These are phyloP conservation scores for Xanthia togata DNA, from an alignment of 2,888 invertebrate species.

Conservation along the genomic window DNA sequence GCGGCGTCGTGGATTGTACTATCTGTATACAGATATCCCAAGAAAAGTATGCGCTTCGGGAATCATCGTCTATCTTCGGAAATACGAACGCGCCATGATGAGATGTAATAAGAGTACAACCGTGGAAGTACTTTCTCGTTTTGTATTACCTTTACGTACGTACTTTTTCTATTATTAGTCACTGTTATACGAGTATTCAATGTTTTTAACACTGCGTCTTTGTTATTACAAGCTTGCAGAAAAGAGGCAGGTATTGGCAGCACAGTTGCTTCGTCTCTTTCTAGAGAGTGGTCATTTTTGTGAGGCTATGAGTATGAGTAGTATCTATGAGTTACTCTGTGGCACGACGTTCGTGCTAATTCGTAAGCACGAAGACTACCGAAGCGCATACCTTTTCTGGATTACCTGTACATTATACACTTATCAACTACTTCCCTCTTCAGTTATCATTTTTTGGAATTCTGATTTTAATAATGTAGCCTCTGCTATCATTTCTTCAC, in stretches of 20 bases:
- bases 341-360: background rate
- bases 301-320: no score
- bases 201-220: no score
- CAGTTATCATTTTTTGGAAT: conserved; percentile 70
- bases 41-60: background rate
- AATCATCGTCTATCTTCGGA: background rate
- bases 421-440: conserved; percentile 32
- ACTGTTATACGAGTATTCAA: no score
- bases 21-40: background rate
- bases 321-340: background rate
- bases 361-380: background rate
- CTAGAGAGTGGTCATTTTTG: no score
- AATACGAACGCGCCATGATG: background rate
- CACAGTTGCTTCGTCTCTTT: no score
- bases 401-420: background rate
- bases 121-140: no score
- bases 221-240: no score
- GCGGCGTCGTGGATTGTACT: no score
- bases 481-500: conserved; percentile 92
- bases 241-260: no score
- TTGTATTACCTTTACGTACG: no score
- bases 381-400: background rate
- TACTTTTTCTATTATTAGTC: no score
- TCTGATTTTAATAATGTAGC: conserved; percentile 85
- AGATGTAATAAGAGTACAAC: background rate